phyloP scores from a whole-genome alignment of 2,113 vertebrate genomes.

The Macquaria ambigua region DNA sequence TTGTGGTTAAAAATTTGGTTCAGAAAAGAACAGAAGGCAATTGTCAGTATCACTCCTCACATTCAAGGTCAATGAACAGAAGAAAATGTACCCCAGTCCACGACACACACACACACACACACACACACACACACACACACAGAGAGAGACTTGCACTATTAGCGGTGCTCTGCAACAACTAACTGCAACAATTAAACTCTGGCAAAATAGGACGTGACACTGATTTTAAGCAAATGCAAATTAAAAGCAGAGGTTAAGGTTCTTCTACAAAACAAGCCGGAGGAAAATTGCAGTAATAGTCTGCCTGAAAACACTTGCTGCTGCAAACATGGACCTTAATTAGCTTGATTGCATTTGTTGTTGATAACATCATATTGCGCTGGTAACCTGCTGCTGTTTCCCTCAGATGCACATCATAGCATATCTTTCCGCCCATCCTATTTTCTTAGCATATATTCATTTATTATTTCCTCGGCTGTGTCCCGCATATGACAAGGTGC shows the following conservation, averaged over 20 bases:
- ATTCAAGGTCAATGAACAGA: constrained; percentile 57
- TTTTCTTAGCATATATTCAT: constrained; percentile 10
- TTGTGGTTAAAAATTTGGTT: constrained; percentile 7
- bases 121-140: not conserved
- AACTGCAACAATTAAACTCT: constrained; percentile 39
- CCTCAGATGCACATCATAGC: constrained; percentile 20
- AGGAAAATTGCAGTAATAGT: constrained; percentile 21
- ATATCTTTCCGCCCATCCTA: not conserved
- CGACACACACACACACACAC: not conserved
- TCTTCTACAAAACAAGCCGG: not conserved
- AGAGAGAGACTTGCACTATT: not conserved
- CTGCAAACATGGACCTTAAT: constrained; percentile 44
- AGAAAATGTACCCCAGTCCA: not conserved
- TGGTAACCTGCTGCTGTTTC: constrained; percentile 40
- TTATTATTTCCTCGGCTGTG: not conserved
- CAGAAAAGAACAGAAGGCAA: constrained; percentile 47
- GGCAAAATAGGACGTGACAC: constrained; percentile 27
- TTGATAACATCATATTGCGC: constrained; percentile 40
- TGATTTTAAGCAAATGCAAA: constrained; percentile 56
- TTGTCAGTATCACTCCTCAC: constrained; percentile 32
- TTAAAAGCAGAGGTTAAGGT: constrained; percentile 40
- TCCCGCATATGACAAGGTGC: constrained; percentile 35
- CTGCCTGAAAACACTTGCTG: constrained; percentile 28
- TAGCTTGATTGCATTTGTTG: constrained; percentile 56
- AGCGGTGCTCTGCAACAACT: not conserved